phyloP scores from a whole-genome alignment of 2,888 invertebrate genomes.

The Agrotis exclamationis region DNA sequence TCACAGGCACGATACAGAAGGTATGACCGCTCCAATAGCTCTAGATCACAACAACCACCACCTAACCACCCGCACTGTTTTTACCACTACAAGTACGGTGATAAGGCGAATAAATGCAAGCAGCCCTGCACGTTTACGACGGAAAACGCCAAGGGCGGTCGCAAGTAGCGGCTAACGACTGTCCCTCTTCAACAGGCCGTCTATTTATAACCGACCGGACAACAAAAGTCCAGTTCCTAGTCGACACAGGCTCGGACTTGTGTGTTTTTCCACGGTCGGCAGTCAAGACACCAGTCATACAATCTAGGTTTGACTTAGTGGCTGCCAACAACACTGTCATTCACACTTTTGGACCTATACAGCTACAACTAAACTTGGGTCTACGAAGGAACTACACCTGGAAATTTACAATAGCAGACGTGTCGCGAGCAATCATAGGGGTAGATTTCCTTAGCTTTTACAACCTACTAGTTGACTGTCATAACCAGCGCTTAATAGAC shows the following conservation, averaged over 20 bases:
- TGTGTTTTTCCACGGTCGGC: conserved; percentile 58
- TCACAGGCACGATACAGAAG: background rate
- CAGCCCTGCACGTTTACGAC: conserved; percentile 31
- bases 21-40: conserved; percentile 2
- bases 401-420: conserved; percentile 71
- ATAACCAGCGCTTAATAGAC: conserved; percentile 34
- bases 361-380: conserved; percentile 2
- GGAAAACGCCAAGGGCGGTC: conserved; percentile 55
- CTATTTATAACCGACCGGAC: conserved; percentile 43
- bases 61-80: no score
- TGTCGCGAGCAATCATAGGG: conserved; percentile 71
- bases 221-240: no score
- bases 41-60: conserved; percentile 3
- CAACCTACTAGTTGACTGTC: conserved; percentile 66
- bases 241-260: conserved; percentile 51
- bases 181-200: conserved; percentile 44
- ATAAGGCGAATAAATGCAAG: conserved; percentile 26
- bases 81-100: conserved; percentile 20
- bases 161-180: conserved; percentile 50
- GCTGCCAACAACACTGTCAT: conserved; percentile 73
- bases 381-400: conserved; percentile 60
- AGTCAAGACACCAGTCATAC: background rate
- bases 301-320: conserved; percentile 58
- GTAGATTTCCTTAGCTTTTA: conserved; percentile 71
- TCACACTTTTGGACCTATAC: conserved; percentile 6